Evolutionary conservation across 2,113 vertebrate genomes (phyloP), one percentile per base, ranked within the genome.

Genomic region (Saguinus imperator): DNA sequence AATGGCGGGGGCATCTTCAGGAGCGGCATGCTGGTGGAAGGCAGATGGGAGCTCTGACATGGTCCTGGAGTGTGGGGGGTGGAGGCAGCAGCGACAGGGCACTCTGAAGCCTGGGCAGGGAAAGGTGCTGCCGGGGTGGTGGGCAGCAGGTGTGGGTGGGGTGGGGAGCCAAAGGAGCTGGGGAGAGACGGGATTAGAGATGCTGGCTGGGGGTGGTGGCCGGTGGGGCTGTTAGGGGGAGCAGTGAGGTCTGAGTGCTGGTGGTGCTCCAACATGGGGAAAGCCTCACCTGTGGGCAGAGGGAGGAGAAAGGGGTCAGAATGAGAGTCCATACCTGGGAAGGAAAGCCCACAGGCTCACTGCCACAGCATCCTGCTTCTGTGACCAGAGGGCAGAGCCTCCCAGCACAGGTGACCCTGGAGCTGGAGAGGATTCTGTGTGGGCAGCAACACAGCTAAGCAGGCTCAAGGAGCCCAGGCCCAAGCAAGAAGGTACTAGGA

Each of bases 171-270:
- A 0, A 98, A 98, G 95, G 98, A 98, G 90, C 98, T 98, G 0
- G 97, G 40, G 27, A 99, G 99, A 92, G 98, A 98, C 21, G 99
- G 98, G 86, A 99, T 96, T 97, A 99, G 98, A 45, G 98, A 99
- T 91, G 99, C 99, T 37, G 99, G 99, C 98, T 99, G 99, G 70
- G 99, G 99, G 57, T 99, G 99, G 93, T 99, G 99, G 95, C 99
- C 99, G 0, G 99, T 99, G 97, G 99, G 99, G 96, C 99, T 99
- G 98, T 99, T 99, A 97, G 99, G 99, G 86, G 99, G 99, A 98
- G 99, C 99, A 81, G 99, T 99, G 98, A 99, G 99, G 98, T 99
- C 99, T 97, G 99, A 99, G 97, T 99, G 99, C 98, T 99, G 99
- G 98, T 99, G 99, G 97, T 99, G 99, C 97, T 99, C 99, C 95